These are phyloP conservation scores for Salvelinus namaycush DNA, from an alignment of 2,113 vertebrate species.

Conservation along the genomic window DNA sequence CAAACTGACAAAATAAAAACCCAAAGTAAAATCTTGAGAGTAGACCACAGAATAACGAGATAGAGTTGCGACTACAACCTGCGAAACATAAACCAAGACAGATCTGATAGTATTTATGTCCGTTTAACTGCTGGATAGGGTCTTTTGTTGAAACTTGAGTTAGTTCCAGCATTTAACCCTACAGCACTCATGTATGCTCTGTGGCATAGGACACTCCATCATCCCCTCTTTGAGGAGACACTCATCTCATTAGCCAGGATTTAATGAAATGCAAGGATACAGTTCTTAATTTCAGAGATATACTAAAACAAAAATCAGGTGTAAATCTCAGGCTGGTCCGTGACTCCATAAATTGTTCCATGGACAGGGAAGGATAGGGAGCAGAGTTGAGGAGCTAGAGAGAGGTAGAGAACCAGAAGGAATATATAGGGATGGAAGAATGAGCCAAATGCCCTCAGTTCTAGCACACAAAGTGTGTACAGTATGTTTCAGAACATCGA, in stretches of 20 bases:
- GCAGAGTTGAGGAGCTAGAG: conserved; percentile 9
- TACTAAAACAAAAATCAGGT: conserved; percentile 94
- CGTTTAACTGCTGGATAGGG: conserved; percentile 96
- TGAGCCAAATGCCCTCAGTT: background rate
- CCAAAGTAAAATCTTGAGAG: conserved; percentile 11
- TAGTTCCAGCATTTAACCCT: conserved; percentile 99
- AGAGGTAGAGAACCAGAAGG: conserved; percentile 16
- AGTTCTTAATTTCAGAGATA: conserved; percentile 96
- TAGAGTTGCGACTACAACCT: conserved; percentile 78
- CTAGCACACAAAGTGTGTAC: too few relatives aligned
- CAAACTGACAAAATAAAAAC: background rate
- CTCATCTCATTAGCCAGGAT: conserved; percentile 98
- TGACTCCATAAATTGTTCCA: conserved; percentile 63
- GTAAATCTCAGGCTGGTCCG: conserved; percentile 86
- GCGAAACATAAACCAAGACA: conserved; percentile 88
- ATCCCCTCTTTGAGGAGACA: conserved; percentile 97
- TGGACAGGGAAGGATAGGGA: background rate
- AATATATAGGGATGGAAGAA: background rate
- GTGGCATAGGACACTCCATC: conserved; percentile 93
- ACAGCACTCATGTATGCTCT: conserved; percentile 98
- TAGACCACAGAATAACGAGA: conserved; percentile 74
- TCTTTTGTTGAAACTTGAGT: conserved; percentile 99
- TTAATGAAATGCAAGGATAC: conserved; percentile 99
- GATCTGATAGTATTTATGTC: conserved; percentile 95
- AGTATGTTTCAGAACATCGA: too few relatives aligned